Base-by-base conservation (phyloP, 2,888 invertebrate genomes). In the Melieria crassipennis region DNA sequence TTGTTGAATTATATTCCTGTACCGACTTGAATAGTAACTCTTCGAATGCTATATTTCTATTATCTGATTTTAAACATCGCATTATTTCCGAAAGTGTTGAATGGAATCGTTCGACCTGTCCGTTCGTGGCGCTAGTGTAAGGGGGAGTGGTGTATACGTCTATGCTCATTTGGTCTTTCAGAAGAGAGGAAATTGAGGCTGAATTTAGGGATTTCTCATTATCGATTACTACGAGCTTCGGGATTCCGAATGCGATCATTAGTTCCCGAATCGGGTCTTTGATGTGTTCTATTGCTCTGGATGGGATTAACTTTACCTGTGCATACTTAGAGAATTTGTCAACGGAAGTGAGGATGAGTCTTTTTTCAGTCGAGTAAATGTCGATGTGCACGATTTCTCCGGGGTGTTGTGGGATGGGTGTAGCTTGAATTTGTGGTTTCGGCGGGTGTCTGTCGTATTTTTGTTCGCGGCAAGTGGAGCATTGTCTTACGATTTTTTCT, bases 371-470 rank as follows among this genome's bases (percentile, higher is more conserved):
- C 5, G 11, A 30, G 43, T 42, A 65, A 5, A 70, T 58, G 3
- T 72, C 72, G 7, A 72, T 61, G 30, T 73, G 69, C n/a, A 73
- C 50, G 1, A 70, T 52, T 56, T 69, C 61, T 16, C 65, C 62
- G 4, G 65, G 66, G 46, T 61, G 58, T 10, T n/a, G 11, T 3
- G 66, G 70, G 11, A 70, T 66, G 5, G 68, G 74, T 3, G 69
- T 70, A 11, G 57, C 46, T 46, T 65, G 63, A 30, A 69, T 13
- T 47, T 70, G n/a, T 48, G 66, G 62, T 16, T 74, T 68, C 9
- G 50, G 58, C 9, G 67, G 69, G 4, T 70, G 70, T 3, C 70
- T 50, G 4, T 74, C 69, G 56, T 74, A 70, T 65, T 70, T 74
- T 11, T 63, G 46, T 47, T 61, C 63, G 16, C 58, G 16, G 46